Evolutionary conservation across 2,888 invertebrate genomes (phyloP).

Genomic region (Scaptomyza reducta): DNA sequence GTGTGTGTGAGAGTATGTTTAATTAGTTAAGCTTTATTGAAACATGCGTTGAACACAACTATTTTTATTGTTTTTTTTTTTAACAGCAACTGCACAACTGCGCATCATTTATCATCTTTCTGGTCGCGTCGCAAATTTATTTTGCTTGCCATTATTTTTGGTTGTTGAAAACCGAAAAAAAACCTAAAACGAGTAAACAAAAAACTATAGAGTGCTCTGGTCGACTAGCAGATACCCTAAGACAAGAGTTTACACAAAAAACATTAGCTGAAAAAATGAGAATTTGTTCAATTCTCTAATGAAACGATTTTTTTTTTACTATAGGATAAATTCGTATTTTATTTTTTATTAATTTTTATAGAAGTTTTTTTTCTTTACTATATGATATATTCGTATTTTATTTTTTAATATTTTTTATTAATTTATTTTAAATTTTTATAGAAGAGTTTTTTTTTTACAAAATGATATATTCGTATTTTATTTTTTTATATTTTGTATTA

Average conservation of each 20-base stretch:
- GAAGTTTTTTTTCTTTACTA: no score
- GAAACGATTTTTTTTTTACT: no score
- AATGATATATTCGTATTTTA: no score
- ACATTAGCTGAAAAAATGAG: no score
- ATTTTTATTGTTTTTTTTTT: constrained; percentile 37
- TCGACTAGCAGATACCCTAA: background rate
- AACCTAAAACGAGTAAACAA: constrained; percentile 2
- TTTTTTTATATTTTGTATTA: no score
- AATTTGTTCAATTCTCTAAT: no score
- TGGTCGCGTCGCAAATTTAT: constrained; percentile 59
- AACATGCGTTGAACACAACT: constrained; percentile 66
- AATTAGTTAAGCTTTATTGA: constrained; percentile 79
- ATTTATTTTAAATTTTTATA: no score
- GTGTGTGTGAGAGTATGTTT: constrained; percentile 37
- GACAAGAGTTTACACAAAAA: background rate
- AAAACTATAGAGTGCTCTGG: background rate
- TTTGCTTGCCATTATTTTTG: constrained; percentile 56
- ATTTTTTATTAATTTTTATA: no score
- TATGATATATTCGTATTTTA: no score
- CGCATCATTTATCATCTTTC: constrained; percentile 75
- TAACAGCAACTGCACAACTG: constrained; percentile 64
- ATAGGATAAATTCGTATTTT: no score
- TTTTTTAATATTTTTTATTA: no score
- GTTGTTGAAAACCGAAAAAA: constrained; percentile 39
- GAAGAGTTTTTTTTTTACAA: no score